Conservation (phyloP, 1,140 invertebrate species). For the Olivierus martensii region DNA sequence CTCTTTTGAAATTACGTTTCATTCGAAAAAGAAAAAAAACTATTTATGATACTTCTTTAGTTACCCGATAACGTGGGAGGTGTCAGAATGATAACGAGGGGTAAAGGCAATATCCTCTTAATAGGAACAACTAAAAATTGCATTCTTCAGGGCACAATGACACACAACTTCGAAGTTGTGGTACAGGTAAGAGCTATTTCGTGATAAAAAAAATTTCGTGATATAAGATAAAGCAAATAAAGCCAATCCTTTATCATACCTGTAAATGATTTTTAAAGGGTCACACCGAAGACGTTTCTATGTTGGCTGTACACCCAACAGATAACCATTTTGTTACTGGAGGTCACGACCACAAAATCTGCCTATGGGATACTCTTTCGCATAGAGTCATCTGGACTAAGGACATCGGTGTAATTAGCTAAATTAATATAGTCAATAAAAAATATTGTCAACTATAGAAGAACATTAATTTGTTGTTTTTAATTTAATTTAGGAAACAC, state of each 20-base stretch:
- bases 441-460: too few relatives aligned
- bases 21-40: too few relatives aligned
- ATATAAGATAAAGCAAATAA: too few relatives aligned
- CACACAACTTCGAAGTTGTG: conserved; percentile 51
- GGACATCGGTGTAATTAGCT: conserved; percentile 54
- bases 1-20: too few relatives aligned
- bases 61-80: conserved; percentile 77
- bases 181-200: conserved; percentile 33
- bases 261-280: conserved; percentile 26
- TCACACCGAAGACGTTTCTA: conserved; percentile 84
- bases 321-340: conserved; percentile 77
- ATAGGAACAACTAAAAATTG: conserved; percentile 83
- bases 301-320: conserved; percentile 61
- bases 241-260: too few relatives aligned
- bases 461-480: too few relatives aligned
- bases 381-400: conserved; percentile 81
- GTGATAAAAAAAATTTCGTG: too few relatives aligned
- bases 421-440: too few relatives aligned
- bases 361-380: conserved; percentile 79
- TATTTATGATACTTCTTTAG: too few relatives aligned
- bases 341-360: conserved; percentile 66
- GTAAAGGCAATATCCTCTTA: conserved; percentile 62
- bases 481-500: conserved; percentile 49
- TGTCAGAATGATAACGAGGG: conserved; percentile 67
- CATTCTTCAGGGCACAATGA: conserved; percentile 63